phyloP scores from a whole-genome alignment of 1,140 invertebrate genomes.

The Caenorhabditis latens region DNA sequence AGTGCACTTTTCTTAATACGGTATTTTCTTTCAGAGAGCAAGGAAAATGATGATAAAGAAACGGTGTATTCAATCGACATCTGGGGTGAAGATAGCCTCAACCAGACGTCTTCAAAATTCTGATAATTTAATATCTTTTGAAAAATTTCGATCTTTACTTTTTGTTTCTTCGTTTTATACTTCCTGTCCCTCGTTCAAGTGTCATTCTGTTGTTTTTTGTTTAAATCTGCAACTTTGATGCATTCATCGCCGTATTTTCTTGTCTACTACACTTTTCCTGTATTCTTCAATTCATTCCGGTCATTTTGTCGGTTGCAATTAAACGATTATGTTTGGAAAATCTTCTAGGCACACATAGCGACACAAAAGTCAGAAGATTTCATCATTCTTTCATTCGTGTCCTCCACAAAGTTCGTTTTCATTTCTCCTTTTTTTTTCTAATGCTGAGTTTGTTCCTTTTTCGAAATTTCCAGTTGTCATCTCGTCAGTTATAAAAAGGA shows the following conservation, averaged over 20 bases:
- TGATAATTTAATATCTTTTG: neutral
- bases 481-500: too few relatives aligned
- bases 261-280: neutral
- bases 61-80: neutral
- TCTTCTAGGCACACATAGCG: slow-evolving; percentile 11
- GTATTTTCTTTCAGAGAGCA: neutral
- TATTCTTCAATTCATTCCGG: slow-evolving; percentile 4
- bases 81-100: neutral
- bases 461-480: too few relatives aligned
- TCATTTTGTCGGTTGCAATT: slow-evolving; percentile 4
- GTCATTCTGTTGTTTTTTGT: slow-evolving; percentile 20
- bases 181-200: neutral
- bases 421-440: neutral
- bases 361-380: slow-evolving; percentile 34
- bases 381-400: neutral
- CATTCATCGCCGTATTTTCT: neutral
- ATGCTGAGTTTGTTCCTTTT: neutral
- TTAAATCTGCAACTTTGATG: slow-evolving; percentile 28
- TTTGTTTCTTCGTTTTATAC: neutral
- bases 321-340: slow-evolving; percentile 42
- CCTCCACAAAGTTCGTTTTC: neutral
- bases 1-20: neutral
- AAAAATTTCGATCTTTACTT: neutral
- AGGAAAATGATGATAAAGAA: slow-evolving; percentile 13
- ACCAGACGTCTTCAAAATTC: neutral